A percentile compares a stretch with the other conserved stretches of the same genome.
Conservation (phyloP, 2,113 vertebrate species). For the Cyprinodon tularosa region DNA sequence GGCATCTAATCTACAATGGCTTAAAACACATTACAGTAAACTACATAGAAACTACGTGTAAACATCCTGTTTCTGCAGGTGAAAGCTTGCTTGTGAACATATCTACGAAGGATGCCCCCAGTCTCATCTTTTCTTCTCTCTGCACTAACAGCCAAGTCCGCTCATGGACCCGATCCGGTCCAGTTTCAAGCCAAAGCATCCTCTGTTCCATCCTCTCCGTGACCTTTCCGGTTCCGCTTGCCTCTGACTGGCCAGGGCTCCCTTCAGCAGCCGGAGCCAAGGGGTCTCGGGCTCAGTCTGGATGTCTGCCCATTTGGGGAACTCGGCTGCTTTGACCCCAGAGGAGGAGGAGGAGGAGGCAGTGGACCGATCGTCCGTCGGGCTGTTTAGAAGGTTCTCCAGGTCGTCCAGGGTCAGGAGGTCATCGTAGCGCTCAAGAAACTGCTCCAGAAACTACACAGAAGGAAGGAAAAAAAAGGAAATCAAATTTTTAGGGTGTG, state of each 20-base stretch:
- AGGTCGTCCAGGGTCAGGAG: conserved; percentile 81
- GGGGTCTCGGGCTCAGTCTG: conserved; percentile 73
- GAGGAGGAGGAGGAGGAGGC: conserved; percentile 61
- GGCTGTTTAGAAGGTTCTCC: conserved; percentile 77
- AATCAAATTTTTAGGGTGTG: conserved; percentile 47
- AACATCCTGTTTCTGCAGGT: conserved; percentile 36
- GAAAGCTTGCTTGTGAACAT: conserved; percentile 21
- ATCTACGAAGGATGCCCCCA: conserved; percentile 39
- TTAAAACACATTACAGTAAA: conserved; percentile 55
- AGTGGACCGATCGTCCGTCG: conserved; percentile 71
- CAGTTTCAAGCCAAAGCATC: conserved; percentile 89
- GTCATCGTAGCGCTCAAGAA: conserved; percentile 82
- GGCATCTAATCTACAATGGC: conserved; percentile 49
- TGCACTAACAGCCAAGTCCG: conserved; percentile 85
- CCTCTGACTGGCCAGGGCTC: conserved; percentile 79
- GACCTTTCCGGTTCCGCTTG: conserved; percentile 76
- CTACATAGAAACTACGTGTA: conserved; percentile 45
- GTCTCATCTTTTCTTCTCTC: conserved; percentile 37
- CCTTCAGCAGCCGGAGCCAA: conserved; percentile 80
- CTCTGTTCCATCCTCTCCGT: conserved; percentile 81
- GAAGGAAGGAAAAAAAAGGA: not conserved
- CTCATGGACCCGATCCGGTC: conserved; percentile 89
- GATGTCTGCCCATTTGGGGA: conserved; percentile 75
- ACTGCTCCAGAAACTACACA: conserved; percentile 78
- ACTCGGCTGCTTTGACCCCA: conserved; percentile 68